Evolutionary conservation across 1,140 invertebrate genomes (phyloP), one percentile per base, ranked within the genome.

Genomic region (Aphis craccivora): DNA sequence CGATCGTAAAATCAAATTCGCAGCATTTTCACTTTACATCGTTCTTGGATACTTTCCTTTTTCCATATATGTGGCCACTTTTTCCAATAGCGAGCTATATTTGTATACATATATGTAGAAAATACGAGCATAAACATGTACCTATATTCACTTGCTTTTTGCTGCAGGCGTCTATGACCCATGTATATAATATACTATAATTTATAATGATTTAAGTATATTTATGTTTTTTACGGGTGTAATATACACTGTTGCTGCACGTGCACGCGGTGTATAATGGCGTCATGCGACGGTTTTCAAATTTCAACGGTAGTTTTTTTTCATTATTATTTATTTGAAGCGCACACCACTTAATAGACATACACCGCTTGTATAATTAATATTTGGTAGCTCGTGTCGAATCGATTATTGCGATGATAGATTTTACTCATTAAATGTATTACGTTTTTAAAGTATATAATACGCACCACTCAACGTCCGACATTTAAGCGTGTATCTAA

Each of bases 361-460:
- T 67, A 67, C 60, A 67, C 14, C 14, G 60, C n/a, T 67, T 67
- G 30, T 67, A n/a, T 67, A n/a, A n/a, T 67, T 67, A n/a, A n/a
- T 67, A 67, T 30, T 67, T 67, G 60, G 60, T n/a, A 67, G 14
- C 60, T 67, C 60, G 60, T 67, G 60, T 67, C 60, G n/a, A 67
- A 67, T 67, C 60, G 60, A 67, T 67, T 67, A 67, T n/a, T 18
- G 60, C 30, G 60, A n/a, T 67, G 60, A 76, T 76, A 76, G 60
- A 76, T 76, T 76, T n/a, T n/a, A 76, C 60, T 76, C 60, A 76
- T 76, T 76, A 76, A n/a, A 76, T 76, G 14, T 35, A 76, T 76
- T 76, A 76, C 30, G 60, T 76, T 76, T n/a, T 76, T 76, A 76
- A 76, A 76, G 60, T n/a, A 76, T n/a, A 76, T 76, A n/a, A 76